A percentile compares a stretch with the other conserved stretches of the same genome.
phyloP scores from a whole-genome alignment of 1,140 invertebrate genomes.

The Leucophenga varia region DNA sequence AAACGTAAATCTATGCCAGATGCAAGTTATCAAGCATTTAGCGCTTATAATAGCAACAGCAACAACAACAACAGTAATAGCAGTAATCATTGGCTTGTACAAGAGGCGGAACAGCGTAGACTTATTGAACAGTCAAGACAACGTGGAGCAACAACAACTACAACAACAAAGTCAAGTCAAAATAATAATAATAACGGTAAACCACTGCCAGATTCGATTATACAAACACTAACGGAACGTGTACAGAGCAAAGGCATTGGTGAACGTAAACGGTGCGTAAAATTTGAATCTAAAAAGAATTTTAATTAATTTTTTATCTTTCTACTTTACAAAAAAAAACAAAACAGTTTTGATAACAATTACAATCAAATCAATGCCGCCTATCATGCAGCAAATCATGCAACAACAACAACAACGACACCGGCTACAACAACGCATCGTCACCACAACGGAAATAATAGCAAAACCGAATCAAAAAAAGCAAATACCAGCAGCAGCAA shows the following conservation, averaged over 20 bases:
- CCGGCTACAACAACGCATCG: slow-evolving; percentile 8
- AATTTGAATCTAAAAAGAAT: background rate
- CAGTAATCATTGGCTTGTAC: slow-evolving; percentile 80
- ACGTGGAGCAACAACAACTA: slow-evolving; percentile 21
- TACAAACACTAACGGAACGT: slow-evolving; percentile 71
- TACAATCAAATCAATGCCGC: slow-evolving; percentile 34
- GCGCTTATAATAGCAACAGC: slow-evolving; percentile 61
- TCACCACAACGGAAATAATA: too few relatives aligned
- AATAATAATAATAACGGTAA: slow-evolving; percentile 57
- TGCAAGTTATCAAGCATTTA: too few relatives aligned
- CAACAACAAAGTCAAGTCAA: slow-evolving; percentile 16
- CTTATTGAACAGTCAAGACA: slow-evolving; percentile 66
- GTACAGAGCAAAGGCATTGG: slow-evolving; percentile 66
- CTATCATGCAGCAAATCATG: slow-evolving; percentile 17
- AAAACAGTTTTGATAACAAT: slow-evolving; percentile 40
- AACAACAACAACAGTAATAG: slow-evolving; percentile 58
- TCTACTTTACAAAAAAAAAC: too few relatives aligned
- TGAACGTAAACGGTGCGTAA: slow-evolving; percentile 54
- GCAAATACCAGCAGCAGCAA: too few relatives aligned
- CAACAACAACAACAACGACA: slow-evolving; percentile 30
- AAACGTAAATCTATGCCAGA: slow-evolving; percentile 67
- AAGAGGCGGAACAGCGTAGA: slow-evolving; percentile 89
- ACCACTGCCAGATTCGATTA: slow-evolving; percentile 69
- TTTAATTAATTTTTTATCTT: background rate
- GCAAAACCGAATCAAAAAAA: too few relatives aligned